A percentile compares a stretch with the other conserved stretches of the same genome.
Evolutionary conservation across 2,797 vertebrate species (phyloP).

Genomic region (Urophycis tenuis): DNA sequence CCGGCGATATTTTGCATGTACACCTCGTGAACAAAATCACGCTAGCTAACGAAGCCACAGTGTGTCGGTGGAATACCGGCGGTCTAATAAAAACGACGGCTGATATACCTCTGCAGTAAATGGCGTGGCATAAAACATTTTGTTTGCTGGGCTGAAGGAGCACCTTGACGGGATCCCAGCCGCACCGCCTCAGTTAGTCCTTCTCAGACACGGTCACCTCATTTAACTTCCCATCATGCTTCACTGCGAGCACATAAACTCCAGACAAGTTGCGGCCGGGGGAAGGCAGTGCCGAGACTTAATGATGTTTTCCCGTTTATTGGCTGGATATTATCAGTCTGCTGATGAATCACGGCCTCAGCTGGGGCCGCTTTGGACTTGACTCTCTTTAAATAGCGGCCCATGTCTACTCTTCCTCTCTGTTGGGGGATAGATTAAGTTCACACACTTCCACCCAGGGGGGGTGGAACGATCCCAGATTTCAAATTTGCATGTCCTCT

Average conservation of each 20-base stretch:
- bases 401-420: not conserved
- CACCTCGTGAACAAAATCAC: not conserved
- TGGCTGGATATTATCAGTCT: not conserved
- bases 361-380: not conserved
- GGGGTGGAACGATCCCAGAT: no score
- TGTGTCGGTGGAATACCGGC: not conserved
- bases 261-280: not conserved
- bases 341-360: not conserved
- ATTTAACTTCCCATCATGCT: not conserved
- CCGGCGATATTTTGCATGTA: not conserved
- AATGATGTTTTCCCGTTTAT: not conserved
- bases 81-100: not conserved
- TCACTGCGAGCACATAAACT: not conserved
- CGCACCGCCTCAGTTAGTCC: not conserved
- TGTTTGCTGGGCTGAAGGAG: not conserved
- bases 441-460: no score
- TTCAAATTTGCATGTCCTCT: not conserved
- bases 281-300: not conserved
- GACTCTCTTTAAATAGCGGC: not conserved
- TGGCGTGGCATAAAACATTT: not conserved
- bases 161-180: not conserved
- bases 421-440: no score
- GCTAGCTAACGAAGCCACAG: not conserved
- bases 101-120: not conserved
- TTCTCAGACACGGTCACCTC: not conserved